A percentile compares a stretch with the other conserved stretches of the same genome.
These are phyloP conservation scores for Gorsachius magnificus DNA, from an alignment of 2,797 vertebrate genomes.

Conservation along the genomic window DNA sequence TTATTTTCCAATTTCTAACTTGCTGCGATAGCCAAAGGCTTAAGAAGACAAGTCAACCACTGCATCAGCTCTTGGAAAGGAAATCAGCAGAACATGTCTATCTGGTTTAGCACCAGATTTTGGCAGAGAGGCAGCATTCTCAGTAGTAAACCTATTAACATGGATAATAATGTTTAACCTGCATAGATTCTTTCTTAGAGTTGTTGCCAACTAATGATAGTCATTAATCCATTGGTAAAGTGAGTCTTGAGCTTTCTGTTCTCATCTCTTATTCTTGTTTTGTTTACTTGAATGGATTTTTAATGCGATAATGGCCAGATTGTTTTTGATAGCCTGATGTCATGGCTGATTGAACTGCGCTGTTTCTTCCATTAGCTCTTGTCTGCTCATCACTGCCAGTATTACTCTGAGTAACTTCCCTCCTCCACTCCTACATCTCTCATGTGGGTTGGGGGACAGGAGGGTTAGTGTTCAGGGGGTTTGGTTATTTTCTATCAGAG, in stretches of 20 bases:
- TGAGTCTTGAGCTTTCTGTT: constrained; percentile 1
- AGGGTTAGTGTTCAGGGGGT: neutral
- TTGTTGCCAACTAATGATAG: neutral
- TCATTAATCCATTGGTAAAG: constrained; percentile 11
- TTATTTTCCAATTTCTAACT: constrained; percentile 44
- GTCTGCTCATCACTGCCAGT: constrained; percentile 29
- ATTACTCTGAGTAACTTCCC: neutral
- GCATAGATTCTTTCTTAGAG: neutral
- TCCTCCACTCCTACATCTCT: neutral
- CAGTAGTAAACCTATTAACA: neutral
- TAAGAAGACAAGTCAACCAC: constrained; percentile 39
- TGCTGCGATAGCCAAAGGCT: constrained; percentile 27
- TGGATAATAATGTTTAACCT: constrained; percentile 4
- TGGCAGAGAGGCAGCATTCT: constrained; percentile 38
- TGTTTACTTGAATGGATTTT: constrained; percentile 35
- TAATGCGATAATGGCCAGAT: constrained; percentile 1
- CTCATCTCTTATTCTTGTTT: constrained; percentile 5
- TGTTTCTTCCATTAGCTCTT: constrained; percentile 61
- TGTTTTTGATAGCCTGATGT: constrained; percentile 55
- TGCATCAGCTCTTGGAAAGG: constrained; percentile 44
- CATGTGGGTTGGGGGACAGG: neutral
- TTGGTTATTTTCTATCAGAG: neutral
- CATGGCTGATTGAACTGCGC: constrained; percentile 30
- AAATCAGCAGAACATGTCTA: constrained; percentile 14
- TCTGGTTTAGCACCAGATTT: constrained; percentile 50